A percentile compares a stretch with the other conserved stretches of the same genome.
phyloP scores from a whole-genome alignment of 2,113 vertebrate species.

The Seriola dumerili region DNA sequence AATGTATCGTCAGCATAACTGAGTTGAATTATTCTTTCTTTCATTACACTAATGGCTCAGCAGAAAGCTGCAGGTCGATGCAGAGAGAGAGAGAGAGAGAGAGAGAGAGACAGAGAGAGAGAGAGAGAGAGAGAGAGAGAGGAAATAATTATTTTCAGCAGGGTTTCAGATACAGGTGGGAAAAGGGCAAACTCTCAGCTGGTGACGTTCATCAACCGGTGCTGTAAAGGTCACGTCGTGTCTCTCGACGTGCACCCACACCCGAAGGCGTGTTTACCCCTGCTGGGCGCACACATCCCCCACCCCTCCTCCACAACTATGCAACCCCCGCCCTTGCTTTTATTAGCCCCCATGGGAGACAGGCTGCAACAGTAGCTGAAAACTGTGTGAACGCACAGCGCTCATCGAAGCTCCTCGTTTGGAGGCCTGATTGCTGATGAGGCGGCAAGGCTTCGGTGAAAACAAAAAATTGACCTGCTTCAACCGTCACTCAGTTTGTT shows the following conservation, averaged over 20 bases:
- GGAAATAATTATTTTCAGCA: conserved; percentile 63
- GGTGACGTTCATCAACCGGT: conserved; percentile 73
- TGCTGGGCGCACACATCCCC: conserved; percentile 12
- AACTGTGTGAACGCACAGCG: conserved; percentile 5
- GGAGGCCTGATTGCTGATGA: conserved; percentile 27
- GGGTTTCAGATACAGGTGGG: conserved; percentile 70
- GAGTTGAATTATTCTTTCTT: conserved; percentile 53
- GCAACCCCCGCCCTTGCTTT: conserved; percentile 8
- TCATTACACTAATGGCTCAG: conserved; percentile 65
- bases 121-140: neutral
- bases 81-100: neutral
- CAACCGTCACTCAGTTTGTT: neutral
- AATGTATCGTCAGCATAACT: conserved; percentile 53
- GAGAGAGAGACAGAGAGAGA: neutral
- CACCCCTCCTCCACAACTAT: neutral
- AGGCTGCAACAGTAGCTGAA: conserved; percentile 1
- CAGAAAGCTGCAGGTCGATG: conserved; percentile 19
- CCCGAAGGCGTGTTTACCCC: conserved; percentile 64
- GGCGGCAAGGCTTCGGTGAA: neutral
- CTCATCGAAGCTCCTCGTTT: conserved; percentile 20
- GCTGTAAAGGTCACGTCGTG: conserved; percentile 74
- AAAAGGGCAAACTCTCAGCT: conserved; percentile 80
- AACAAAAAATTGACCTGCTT: conserved; percentile 1
- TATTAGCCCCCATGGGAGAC: conserved; percentile 47
- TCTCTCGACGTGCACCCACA: conserved; percentile 62